Evolutionary conservation across 2,113 vertebrate species (phyloP).

Genomic region (Pandion haliaetus): DNA sequence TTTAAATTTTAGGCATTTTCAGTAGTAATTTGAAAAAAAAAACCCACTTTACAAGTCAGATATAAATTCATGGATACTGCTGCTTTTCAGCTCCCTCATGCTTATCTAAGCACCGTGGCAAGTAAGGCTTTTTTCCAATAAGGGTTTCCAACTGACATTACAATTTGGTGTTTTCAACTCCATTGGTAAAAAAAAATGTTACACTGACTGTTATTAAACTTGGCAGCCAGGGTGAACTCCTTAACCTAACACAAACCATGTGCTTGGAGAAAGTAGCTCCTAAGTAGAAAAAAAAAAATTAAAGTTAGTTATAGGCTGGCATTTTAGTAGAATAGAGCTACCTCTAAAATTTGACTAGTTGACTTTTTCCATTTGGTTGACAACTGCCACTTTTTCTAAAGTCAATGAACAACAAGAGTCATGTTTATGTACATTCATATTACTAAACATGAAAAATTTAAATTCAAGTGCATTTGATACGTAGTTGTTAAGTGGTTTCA

Average conservation of each 20-base stretch:
- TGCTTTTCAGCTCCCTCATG: not conserved
- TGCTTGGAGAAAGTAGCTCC: not conserved
- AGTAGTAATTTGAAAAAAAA: not conserved
- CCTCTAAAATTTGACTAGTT: not conserved
- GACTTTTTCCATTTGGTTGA: not conserved
- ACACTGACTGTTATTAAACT: not conserved
- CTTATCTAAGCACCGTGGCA: not conserved
- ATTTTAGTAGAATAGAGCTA: not conserved
- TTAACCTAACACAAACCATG: not conserved
- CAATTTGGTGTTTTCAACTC: not conserved
- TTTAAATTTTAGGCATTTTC: not conserved
- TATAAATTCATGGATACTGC: not conserved
- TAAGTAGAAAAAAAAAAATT: not conserved
- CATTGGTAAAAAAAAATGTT: not conserved
- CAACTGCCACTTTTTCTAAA: not conserved
- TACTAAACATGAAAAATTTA: not conserved
- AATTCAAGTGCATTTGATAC: not conserved
- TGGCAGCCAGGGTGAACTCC: not conserved
- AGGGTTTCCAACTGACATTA: not conserved
- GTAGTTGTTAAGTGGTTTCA: not conserved
- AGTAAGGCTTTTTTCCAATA: not conserved
- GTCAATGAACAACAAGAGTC: not conserved
- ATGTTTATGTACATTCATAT: not conserved
- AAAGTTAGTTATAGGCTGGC: not conserved
- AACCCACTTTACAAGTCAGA: not conserved